Conservation (phyloP, 2,113 vertebrate genomes). For the Physeter macrocephalus region DNA sequence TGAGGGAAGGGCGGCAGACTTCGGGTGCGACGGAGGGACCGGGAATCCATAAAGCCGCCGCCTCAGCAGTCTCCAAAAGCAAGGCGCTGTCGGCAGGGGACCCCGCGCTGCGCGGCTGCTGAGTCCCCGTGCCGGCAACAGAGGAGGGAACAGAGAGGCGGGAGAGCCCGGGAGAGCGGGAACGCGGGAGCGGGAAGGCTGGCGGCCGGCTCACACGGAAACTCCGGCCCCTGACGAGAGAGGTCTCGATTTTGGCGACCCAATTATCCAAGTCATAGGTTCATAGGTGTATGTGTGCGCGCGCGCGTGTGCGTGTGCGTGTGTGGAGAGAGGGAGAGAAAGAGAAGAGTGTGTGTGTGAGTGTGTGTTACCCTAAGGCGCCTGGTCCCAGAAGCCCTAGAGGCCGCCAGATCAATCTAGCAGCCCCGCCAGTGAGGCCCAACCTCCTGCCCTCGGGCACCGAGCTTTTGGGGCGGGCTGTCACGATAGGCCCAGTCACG, state of each 20-base stretch:
- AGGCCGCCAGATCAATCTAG: background rate
- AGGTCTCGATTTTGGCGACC: conserved; percentile 53
- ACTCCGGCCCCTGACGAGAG: conserved; percentile 53
- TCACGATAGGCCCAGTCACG: background rate
- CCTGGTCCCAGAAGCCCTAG: background rate
- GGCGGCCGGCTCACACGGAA: conserved; percentile 42
- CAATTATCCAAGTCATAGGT: conserved; percentile 14
- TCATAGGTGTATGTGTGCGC: background rate
- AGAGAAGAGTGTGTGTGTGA: background rate
- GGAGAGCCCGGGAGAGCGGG: conserved; percentile 48
- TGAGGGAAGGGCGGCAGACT: background rate
- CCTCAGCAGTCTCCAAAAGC: background rate
- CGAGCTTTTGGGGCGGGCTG: background rate
- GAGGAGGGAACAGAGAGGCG: conserved; percentile 25
- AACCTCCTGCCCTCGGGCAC: background rate
- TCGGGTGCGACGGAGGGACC: background rate
- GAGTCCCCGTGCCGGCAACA: background rate
- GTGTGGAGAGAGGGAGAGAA: background rate
- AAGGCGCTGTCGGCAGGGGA: background rate
- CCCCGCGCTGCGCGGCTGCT: background rate
- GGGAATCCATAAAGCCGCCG: background rate
- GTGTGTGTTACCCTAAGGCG: background rate
- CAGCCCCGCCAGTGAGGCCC: background rate
- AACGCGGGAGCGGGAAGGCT: conserved; percentile 45
- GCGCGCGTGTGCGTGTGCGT: background rate